Percentiles rank a stretch among this genome's conserved stretches.
These are phyloP conservation scores for Anguilla anguilla DNA, from an alignment of 2,797 vertebrate genomes.

Conservation along the genomic window DNA sequence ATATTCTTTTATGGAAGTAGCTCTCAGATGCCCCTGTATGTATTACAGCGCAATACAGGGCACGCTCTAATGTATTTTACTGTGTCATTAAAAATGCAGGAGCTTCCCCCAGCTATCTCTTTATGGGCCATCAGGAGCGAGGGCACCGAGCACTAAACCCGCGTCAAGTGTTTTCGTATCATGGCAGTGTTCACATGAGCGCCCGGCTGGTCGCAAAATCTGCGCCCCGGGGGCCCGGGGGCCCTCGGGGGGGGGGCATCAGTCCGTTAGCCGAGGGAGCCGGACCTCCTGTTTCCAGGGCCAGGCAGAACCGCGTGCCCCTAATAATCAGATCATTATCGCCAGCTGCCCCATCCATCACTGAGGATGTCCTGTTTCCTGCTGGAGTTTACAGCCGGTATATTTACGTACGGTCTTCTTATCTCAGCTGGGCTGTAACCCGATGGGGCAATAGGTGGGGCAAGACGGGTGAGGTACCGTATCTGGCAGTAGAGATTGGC, in stretches of 20 bases:
- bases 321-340: neutral
- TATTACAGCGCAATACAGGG: neutral
- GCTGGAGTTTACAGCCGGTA: neutral
- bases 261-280: neutral
- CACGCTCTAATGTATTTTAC: neutral
- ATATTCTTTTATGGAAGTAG: neutral
- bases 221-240: neutral
- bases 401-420: neutral
- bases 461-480: neutral
- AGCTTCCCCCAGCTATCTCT: neutral
- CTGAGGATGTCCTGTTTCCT: neutral
- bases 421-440: neutral
- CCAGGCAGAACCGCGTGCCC: neutral
- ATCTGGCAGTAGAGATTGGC: neutral
- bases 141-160: neutral
- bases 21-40: neutral
- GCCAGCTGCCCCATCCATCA: neutral
- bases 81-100: constrained; percentile 14
- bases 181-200: neutral
- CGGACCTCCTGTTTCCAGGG: neutral
- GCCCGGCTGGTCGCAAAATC: neutral
- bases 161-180: neutral
- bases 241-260: neutral
- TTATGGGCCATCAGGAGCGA: neutral
- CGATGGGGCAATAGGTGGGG: neutral